Evolutionary conservation across 1,140 invertebrate species (phyloP).

Genomic region (Penaeus indicus): DNA sequence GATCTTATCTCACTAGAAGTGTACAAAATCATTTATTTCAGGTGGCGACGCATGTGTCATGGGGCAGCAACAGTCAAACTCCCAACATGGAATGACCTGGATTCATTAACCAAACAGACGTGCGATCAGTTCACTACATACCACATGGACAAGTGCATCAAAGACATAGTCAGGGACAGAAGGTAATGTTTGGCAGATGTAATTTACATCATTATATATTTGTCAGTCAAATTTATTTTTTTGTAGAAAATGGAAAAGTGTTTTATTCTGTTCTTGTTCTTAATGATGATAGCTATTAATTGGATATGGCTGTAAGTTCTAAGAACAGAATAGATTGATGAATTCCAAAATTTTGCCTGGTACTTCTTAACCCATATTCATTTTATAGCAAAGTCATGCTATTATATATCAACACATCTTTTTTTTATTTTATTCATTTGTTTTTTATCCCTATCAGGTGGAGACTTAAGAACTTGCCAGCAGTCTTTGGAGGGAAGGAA

Average conservation of each 20-base stretch:
- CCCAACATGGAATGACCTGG: constrained; percentile 81
- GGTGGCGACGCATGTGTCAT: constrained; percentile 74
- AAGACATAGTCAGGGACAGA: constrained; percentile 83
- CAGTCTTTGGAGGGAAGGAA: constrained; percentile 86
- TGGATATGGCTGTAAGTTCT: neutral
- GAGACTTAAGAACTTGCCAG: constrained; percentile 80
- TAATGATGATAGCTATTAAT: neutral
- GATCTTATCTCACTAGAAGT: neutral
- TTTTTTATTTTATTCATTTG: neutral
- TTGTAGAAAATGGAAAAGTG: too few species aligned
- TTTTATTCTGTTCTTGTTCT: too few species aligned
- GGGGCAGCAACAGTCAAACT: constrained; percentile 80
- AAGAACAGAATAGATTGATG: too few species aligned
- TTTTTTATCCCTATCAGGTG: constrained; percentile 72
- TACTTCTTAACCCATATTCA: neutral
- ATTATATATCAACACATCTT: neutral
- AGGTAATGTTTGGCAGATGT: constrained; percentile 70
- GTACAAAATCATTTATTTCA: constrained; percentile 63
- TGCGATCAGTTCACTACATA: constrained; percentile 91
- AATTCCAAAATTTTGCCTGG: neutral
- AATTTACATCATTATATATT: neutral
- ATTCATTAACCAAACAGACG: constrained; percentile 82
- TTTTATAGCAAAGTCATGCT: too few species aligned
- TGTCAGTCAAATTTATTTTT: neutral
- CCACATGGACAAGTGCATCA: constrained; percentile 84